Base-by-base conservation (phyloP, 2,888 invertebrate genomes). In the Pseudoips prasinana region DNA sequence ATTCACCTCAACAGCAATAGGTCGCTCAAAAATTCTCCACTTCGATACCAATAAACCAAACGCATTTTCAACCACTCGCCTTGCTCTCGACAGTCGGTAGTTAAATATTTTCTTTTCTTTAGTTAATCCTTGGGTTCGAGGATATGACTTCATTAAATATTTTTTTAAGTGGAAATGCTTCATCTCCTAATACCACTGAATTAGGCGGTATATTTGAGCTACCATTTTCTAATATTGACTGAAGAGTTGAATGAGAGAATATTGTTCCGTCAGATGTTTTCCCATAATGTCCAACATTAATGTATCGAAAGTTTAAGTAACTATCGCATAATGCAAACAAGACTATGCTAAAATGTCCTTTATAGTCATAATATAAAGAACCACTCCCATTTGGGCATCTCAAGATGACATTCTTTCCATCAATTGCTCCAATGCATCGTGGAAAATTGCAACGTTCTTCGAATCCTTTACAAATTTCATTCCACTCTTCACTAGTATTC, bases 221-320 rank as follows among this genome's bases (percentile, higher is more conserved):
- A 38, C 2, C 39, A 31, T 30, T 34, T 39, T 35, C 28, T 39
- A 39, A 39, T 39, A 31, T 31, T 39, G 39, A 34, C 28, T 28
- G 34, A 39, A 39, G 39, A 39, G 33, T 39, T 39, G 27, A 34
- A 34, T 39, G 34, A 26, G 34, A 30, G 35, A 35, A 32, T 40
- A 40, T 40, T 28, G 39, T 32, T 35, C 35, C 35, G 31, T 40
- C 32, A 19, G 32, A 31, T 32, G 35, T 40, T 35, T 35, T 36
- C 29, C 40, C 32, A 41, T 36, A 36, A 36, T 33, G 35, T 31
- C 40, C 40, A 35, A 35, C 35, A 35, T 40, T 32, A 32, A 40
- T 40, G n/a, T n/a, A n/a, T n/a, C n/a, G n/a, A n/a, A n/a, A n/a
- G n/a, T n/a, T n/a, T n/a, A n/a, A n/a, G n/a, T n/a, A n/a, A n/a